phyloP scores from a whole-genome alignment of 2,797 vertebrate genomes.

The Lophotriccus pileatus region DNA sequence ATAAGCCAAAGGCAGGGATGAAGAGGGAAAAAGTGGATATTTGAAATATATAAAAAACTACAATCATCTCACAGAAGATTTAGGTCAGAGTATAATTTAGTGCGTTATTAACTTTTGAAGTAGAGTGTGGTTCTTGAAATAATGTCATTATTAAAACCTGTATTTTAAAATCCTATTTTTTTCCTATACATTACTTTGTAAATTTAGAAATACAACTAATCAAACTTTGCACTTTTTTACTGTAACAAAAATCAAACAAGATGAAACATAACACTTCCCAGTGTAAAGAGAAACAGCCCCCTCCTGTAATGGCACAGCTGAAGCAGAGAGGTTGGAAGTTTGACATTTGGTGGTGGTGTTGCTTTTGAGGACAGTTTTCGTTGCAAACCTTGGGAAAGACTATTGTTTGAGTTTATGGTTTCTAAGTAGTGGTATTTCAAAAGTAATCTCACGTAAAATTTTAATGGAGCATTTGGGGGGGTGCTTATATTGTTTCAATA shows the following conservation, averaged over 20 bases:
- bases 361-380: background rate
- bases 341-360: background rate
- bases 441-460: background rate
- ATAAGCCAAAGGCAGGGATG: background rate
- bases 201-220: background rate
- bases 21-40: background rate
- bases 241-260: background rate
- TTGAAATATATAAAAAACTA: background rate
- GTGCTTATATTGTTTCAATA: background rate
- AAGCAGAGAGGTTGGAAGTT: background rate
- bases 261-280: background rate
- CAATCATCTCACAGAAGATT: background rate
- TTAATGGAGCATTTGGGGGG: background rate
- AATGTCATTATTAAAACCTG: background rate
- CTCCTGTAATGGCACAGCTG: background rate
- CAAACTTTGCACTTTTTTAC: background rate
- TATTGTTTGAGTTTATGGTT: background rate
- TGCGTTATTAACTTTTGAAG: background rate
- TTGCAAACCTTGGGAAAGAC: background rate
- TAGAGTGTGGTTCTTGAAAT: background rate
- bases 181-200: background rate
- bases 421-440: accelerated
- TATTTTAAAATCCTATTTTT: background rate
- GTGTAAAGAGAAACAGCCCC: background rate
- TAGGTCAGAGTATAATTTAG: background rate